Base-by-base conservation (phyloP, 2,797 vertebrate genomes). In the Taenioides sp. region DNA sequence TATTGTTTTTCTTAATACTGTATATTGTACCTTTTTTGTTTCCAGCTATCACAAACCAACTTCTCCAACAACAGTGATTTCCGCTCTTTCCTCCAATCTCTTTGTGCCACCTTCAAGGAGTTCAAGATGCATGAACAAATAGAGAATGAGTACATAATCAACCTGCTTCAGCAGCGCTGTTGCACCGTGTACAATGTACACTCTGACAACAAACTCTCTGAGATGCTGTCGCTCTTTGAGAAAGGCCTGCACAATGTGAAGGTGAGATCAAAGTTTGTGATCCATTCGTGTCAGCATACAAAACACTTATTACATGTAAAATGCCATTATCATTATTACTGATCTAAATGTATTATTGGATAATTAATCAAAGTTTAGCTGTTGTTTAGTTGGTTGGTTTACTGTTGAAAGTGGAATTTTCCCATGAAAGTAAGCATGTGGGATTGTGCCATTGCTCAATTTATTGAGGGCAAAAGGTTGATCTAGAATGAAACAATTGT, bases 91-190 rank as follows among this genome's bases (percentile, higher is more conserved):
- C 96, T 99, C 1, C 95, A 96, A 76, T 98, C 96, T 1, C 94
- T 99, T 27, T 97, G 97, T 72, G 97, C 94, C 84, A 99, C 98
- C n/a, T 99, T 99, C 78, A 97, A 96, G 78, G 98, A 99, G 91
- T 99, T 99, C 90, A 99, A 99, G 90, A 98, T 98, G 95, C 98
- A 99, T 0, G 98, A 99, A 75, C 98, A 99, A 86, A 99, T 99
- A 47, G 98, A 99, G 92, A 99, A 99, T 9, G 96, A 99, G 76
- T 99, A 93, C 91, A 99, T 99, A 68, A 99, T 99, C 67, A 96
- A 95, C 5, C 92, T 96, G 85, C 88, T 99, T 85, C 96, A 99
- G 52, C 96, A 99, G 71, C 97, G 98, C 73, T 98, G 97, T 91
- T 94, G 92, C 88, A 98, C 95, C 0, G 95, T 96, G 74, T 98